Evolutionary conservation across 2,113 vertebrate genomes (phyloP).

Genomic region (Ammodytes dubius): DNA sequence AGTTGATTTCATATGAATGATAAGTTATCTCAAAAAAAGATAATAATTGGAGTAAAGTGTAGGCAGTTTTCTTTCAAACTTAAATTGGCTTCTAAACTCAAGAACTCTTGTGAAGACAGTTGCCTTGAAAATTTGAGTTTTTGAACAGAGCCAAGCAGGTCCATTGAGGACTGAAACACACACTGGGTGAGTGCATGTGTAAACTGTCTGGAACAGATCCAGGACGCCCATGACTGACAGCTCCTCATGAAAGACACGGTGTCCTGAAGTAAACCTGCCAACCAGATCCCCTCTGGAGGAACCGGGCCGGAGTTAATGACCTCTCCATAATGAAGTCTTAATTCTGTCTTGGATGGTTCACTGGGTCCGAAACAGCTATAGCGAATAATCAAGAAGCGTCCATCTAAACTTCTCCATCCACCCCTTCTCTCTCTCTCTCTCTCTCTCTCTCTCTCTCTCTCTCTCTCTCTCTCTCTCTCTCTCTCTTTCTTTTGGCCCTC

Average conservation of each 20-base stretch:
- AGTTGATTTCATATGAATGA: too few species aligned
- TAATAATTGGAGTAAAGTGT: too few species aligned
- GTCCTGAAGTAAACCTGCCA: slow-evolving; percentile 76
- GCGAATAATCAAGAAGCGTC: slow-evolving; percentile 71
- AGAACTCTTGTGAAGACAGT: too few species aligned
- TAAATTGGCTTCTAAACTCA: too few species aligned
- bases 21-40: too few species aligned
- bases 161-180: slow-evolving; percentile 54
- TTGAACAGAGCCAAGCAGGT: slow-evolving; percentile 32
- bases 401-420: slow-evolving; percentile 64
- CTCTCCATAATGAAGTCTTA: slow-evolving; percentile 80
- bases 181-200: slow-evolving; percentile 63
- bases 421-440: slow-evolving; percentile 14
- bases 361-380: slow-evolving; percentile 62
- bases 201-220: slow-evolving; percentile 70
- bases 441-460: slow-evolving; percentile 27
- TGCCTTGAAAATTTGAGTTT: too few species aligned
- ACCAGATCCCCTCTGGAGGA: slow-evolving; percentile 57
- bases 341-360: slow-evolving; percentile 78
- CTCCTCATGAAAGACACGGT: slow-evolving; percentile 69
- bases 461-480: slow-evolving; percentile 10
- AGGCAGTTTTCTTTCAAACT: too few species aligned
- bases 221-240: slow-evolving; percentile 71
- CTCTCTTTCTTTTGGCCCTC: slow-evolving; percentile 33
- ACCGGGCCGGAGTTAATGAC: slow-evolving; percentile 72